A percentile compares a stretch with the other conserved stretches of the same genome.
Evolutionary conservation across 2,113 vertebrate genomes (phyloP).

Genomic region (Elachura formosa): DNA sequence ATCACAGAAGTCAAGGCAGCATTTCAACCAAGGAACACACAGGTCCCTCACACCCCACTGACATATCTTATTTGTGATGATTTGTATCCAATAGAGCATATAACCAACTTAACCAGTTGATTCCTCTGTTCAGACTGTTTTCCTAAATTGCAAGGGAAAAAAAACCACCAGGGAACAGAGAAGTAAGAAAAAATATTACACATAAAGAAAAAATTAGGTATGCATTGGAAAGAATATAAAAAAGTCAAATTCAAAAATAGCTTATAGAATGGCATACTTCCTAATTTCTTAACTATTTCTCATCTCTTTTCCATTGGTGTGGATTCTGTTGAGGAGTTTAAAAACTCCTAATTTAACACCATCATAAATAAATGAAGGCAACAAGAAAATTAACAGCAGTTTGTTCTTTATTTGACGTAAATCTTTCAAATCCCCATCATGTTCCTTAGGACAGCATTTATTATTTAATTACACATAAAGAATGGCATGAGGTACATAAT

Average conservation of each 20-base stretch:
- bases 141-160: neutral
- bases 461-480: neutral
- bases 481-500: neutral
- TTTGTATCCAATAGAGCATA: neutral
- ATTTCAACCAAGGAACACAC: neutral
- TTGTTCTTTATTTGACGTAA: neutral
- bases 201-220: neutral
- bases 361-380: neutral
- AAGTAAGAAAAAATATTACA: neutral
- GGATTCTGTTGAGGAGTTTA: neutral
- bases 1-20: neutral
- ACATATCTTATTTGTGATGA: neutral
- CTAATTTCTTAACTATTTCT: neutral
- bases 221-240: neutral
- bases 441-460: neutral
- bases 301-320: neutral
- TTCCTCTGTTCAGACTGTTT: neutral
- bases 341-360: neutral
- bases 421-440: neutral
- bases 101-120: neutral
- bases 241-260: neutral
- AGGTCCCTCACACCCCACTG: neutral
- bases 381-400: neutral
- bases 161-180: neutral
- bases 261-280: neutral